Conservation (phyloP, 1,140 invertebrate genomes). For the Glomeris maerens region DNA sequence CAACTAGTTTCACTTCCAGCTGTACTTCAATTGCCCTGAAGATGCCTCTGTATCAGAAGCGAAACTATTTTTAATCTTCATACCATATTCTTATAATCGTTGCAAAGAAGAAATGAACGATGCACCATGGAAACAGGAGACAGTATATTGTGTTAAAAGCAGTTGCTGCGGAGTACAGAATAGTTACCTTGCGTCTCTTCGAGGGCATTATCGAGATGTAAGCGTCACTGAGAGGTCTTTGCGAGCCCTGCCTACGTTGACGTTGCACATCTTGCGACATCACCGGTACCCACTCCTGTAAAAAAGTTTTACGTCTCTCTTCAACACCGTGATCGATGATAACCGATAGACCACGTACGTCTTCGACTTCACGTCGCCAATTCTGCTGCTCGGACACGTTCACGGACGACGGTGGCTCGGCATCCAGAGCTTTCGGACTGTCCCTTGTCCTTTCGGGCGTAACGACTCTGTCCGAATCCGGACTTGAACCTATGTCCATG, state of each 20-base stretch:
- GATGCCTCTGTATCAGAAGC: background rate
- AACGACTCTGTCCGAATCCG: slow-evolving; percentile 4
- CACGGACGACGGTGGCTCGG: slow-evolving; percentile 34
- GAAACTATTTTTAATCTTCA: background rate
- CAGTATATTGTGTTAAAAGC: too few species aligned
- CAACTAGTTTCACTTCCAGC: too few species aligned
- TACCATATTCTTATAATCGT: too few species aligned
- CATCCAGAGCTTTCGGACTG: too few species aligned
- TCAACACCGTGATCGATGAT: slow-evolving; percentile 5
- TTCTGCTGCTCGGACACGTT: slow-evolving; percentile 35
- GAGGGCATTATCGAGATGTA: slow-evolving; percentile 64
- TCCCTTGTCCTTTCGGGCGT: too few species aligned
- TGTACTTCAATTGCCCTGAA: too few species aligned
- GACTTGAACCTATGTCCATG: background rate
- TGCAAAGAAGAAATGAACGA: too few species aligned
- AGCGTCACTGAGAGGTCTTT: slow-evolving; percentile 57
- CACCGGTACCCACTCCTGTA: slow-evolving; percentile 64
- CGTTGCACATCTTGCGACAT: slow-evolving; percentile 54
- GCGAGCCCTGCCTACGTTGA: slow-evolving; percentile 41
- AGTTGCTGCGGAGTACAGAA: slow-evolving; percentile 17
- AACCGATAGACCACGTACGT: background rate
- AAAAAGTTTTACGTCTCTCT: slow-evolving; percentile 17
- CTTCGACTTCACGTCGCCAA: slow-evolving; percentile 28
- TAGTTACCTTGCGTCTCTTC: slow-evolving; percentile 58
- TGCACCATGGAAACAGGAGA: too few species aligned